Evolutionary conservation across 2,888 invertebrate genomes (phyloP).

Genomic region (Malacosoma neustria): DNA sequence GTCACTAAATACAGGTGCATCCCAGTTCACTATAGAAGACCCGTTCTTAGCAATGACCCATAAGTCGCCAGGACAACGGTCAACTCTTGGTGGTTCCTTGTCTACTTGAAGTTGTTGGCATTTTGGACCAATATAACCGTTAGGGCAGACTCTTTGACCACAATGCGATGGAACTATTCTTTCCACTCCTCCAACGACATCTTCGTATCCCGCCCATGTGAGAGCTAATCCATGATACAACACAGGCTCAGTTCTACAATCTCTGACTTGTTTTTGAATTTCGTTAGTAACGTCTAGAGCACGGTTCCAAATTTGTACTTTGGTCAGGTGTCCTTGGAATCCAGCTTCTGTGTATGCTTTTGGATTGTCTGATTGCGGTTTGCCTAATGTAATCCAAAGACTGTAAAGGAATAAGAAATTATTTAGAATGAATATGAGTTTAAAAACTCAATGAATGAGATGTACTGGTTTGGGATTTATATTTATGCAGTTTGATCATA

Average conservation of each 20-base stretch:
- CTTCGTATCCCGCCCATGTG: constrained; percentile 96
- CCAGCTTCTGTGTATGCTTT: constrained; percentile 90
- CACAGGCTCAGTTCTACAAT: constrained; percentile 93
- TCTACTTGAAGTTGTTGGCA: constrained; percentile 90
- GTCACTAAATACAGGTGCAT: constrained; percentile 92
- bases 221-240: constrained; percentile 88
- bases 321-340: constrained; percentile 96
- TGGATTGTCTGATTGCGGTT: constrained; percentile 87
- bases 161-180: constrained; percentile 93
- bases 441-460: too few species aligned
- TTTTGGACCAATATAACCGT: constrained; percentile 89
- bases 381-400: constrained; percentile 94
- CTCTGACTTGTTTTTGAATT: constrained; percentile 94
- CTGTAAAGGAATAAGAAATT: constrained; percentile 57
- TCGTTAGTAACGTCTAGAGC: constrained; percentile 93
- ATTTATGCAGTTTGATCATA: constrained; percentile 1
- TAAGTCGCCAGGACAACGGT: constrained; percentile 93
- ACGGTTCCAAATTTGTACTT: constrained; percentile 95
- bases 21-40: constrained; percentile 92
- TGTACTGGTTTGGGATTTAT: too few species aligned
- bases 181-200: constrained; percentile 91
- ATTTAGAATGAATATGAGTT: too few species aligned
- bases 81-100: constrained; percentile 89
- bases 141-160: constrained; percentile 90
- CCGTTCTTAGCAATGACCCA: constrained; percentile 96